phyloP scores from a whole-genome alignment of 1,140 invertebrate genomes.

The Diabrotica virgifera region DNA sequence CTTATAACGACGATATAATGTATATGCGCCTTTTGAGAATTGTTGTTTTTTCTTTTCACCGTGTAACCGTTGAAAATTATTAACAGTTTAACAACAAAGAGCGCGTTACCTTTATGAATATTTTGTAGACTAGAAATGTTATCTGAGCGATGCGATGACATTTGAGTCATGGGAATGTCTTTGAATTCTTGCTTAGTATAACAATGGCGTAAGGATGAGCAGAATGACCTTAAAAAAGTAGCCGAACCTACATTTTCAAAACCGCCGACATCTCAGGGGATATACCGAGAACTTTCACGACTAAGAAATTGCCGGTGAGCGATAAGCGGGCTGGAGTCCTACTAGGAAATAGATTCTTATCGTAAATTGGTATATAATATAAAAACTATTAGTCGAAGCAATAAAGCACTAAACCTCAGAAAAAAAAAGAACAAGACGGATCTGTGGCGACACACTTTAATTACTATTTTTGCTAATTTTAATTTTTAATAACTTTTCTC shows the following conservation, averaged over 20 bases:
- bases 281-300: not conserved
- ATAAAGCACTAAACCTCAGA: too few relatives aligned
- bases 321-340: not conserved
- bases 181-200: slow-evolving; percentile 2
- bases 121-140: not conserved
- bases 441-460: too few relatives aligned
- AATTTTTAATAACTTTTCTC: too few relatives aligned
- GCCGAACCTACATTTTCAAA: not conserved
- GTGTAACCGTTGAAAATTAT: too few relatives aligned
- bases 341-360: not conserved
- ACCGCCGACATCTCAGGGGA: not conserved
- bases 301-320: not conserved
- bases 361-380: not conserved
- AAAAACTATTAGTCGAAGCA: too few relatives aligned
- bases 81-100: not conserved
- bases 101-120: not conserved
- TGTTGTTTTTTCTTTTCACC: too few relatives aligned
- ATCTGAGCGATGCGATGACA: not conserved
- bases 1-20: too few relatives aligned
- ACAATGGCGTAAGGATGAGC: slow-evolving; percentile 1
- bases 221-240: slow-evolving; percentile 2
- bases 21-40: too few relatives aligned
- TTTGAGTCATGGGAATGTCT: slow-evolving; percentile 2
- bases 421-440: too few relatives aligned
- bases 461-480: too few relatives aligned